Percentiles rank a stretch among this genome's conserved stretches.
Conservation (phyloP, 2,888 invertebrate species). For the Hirtodrosophila histrioides region DNA sequence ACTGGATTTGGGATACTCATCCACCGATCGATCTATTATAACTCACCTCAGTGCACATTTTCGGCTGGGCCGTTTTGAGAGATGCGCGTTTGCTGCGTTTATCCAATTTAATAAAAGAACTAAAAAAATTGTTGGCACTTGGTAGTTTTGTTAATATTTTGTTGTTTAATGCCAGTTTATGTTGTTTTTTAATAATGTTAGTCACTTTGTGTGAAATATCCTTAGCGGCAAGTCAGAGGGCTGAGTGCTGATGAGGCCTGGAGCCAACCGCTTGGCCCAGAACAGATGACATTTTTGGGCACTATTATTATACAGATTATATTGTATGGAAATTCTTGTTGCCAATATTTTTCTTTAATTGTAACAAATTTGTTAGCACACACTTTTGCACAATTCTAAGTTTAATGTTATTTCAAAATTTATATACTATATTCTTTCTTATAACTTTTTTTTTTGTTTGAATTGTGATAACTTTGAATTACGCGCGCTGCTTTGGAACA, state of each 20-base stretch:
- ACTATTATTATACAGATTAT: constrained; percentile 16
- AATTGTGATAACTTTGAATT: constrained; percentile 69
- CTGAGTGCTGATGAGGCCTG: constrained; percentile 53
- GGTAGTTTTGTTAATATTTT: constrained; percentile 25
- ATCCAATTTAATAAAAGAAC: constrained; percentile 58
- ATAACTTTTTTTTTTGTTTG: constrained; percentile 4
- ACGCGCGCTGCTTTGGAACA: constrained; percentile 67
- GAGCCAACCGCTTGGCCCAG: constrained; percentile 57
- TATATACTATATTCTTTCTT: constrained; percentile 3
- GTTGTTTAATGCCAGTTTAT: constrained; percentile 27
- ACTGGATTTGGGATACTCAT: constrained; percentile 4
- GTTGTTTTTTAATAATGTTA: constrained; percentile 20
- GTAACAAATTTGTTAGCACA: constrained; percentile 20
- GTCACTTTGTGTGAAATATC: constrained; percentile 43
- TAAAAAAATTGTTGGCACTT: constrained; percentile 19
- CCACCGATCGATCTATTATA: not conserved
- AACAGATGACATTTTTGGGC: constrained; percentile 56
- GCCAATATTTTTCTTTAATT: constrained; percentile 30
- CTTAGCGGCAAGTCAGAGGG: constrained; percentile 53
- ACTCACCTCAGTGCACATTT: constrained; percentile 77
- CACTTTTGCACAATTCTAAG: constrained; percentile 28
- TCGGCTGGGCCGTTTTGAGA: constrained; percentile 68
- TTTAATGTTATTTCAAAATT: constrained; percentile 35
- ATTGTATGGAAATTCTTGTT: constrained; percentile 24
- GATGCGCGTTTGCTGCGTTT: constrained; percentile 57